Evolutionary conservation across 2,113 vertebrate genomes (phyloP).

Genomic region (Leiothrix lutea): DNA sequence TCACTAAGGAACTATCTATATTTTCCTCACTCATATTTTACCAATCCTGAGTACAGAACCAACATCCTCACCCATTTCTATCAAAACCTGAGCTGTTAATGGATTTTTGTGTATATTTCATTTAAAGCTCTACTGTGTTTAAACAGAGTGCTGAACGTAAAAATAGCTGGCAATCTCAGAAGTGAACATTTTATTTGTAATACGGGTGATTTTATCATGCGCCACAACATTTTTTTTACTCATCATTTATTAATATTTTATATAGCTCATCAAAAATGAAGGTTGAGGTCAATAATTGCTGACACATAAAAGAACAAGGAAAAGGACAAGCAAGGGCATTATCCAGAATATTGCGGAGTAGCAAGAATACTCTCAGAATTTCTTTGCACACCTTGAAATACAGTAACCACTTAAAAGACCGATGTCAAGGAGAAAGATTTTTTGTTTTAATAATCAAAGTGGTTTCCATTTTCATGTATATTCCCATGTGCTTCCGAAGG

Average conservation of each 20-base stretch:
- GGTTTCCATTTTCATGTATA: background rate
- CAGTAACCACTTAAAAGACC: accelerated
- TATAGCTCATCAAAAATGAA: conserved; percentile 45
- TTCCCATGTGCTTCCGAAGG: background rate
- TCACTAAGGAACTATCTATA: background rate
- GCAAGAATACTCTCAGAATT: background rate
- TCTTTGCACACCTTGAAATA: background rate
- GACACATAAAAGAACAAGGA: conserved; percentile 24
- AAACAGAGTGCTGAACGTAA: conserved; percentile 23
- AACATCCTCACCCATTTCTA: background rate
- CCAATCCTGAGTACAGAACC: background rate
- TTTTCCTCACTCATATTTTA: conserved; percentile 13
- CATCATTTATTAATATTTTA: conserved; percentile 53
- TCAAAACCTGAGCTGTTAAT: conserved; percentile 31
- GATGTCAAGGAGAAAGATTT: background rate
- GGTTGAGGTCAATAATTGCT: conserved; percentile 42
- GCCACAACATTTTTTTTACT: conserved; percentile 9
- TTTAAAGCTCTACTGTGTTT: conserved; percentile 48
- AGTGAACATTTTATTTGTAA: conserved; percentile 63
- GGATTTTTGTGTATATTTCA: conserved; percentile 57
- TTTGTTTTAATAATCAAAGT: background rate
- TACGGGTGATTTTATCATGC: conserved; percentile 38
- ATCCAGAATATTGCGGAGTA: background rate
- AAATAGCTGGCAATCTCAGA: conserved; percentile 57
- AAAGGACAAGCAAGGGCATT: conserved; percentile 35